A percentile compares a stretch with the other conserved stretches of the same genome.
Conservation (phyloP, 2,888 invertebrate species). For the Nezara viridula region DNA sequence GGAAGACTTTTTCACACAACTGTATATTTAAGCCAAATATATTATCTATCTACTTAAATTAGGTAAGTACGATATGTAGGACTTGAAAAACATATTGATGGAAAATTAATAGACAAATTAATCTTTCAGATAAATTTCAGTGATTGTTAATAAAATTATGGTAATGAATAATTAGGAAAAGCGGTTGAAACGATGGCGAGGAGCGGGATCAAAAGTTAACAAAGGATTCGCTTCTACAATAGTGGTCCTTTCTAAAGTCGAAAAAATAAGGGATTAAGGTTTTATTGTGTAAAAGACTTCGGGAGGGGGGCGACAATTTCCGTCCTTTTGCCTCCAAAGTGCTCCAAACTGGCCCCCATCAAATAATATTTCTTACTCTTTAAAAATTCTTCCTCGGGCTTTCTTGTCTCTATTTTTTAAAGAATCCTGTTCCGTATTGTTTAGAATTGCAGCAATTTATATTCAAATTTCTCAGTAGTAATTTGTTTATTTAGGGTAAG, state of each 20-base stretch:
- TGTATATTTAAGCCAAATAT: too few relatives aligned
- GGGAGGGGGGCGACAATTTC: background rate
- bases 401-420: background rate
- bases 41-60: too few relatives aligned
- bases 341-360: conserved; percentile 17
- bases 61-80: too few relatives aligned
- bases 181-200: background rate
- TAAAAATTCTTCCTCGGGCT: background rate
- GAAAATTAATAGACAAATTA: too few relatives aligned
- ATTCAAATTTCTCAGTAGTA: background rate
- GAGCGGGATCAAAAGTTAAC: background rate
- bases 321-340: background rate
- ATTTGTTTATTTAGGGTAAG: too few relatives aligned
- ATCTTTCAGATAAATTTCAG: too few relatives aligned
- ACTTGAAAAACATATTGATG: too few relatives aligned
- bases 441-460: background rate
- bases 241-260: conserved; percentile 27
- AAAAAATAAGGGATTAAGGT: conserved; percentile 4
- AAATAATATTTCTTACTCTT: conserved; percentile 36
- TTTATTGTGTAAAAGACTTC: background rate
- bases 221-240: background rate
- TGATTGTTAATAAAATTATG: too few relatives aligned
- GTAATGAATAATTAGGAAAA: background rate
- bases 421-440: background rate
- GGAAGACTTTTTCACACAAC: too few relatives aligned